phyloP scores from a whole-genome alignment of 2,888 invertebrate species.

The Mycalesis mineus region DNA sequence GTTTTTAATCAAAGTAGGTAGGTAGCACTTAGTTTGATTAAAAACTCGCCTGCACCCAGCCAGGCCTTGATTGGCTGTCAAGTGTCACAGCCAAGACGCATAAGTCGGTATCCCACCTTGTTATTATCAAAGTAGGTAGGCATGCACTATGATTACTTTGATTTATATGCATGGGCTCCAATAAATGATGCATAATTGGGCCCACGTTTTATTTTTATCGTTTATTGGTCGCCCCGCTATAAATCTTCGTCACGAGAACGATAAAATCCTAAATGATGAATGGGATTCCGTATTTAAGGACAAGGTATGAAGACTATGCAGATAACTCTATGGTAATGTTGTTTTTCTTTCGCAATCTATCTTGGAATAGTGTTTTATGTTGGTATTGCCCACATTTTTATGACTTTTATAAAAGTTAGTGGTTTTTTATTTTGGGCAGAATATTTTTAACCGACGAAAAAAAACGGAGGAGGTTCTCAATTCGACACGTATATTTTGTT shows the following conservation, averaged over 20 bases:
- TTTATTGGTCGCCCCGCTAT: slow-evolving; percentile 46
- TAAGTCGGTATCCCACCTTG: slow-evolving; percentile 40
- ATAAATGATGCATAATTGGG: slow-evolving; percentile 67
- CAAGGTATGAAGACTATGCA: slow-evolving; percentile 29
- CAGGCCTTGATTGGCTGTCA: slow-evolving; percentile 24
- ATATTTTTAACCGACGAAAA: no score
- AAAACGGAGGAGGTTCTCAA: no score
- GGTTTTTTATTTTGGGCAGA: no score
- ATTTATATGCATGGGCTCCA: slow-evolving; percentile 69
- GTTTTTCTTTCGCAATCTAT: slow-evolving; percentile 12
- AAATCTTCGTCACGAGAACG: slow-evolving; percentile 56
- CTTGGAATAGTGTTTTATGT: not conserved
- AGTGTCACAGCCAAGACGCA: slow-evolving; percentile 32
- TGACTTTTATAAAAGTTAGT: no score
- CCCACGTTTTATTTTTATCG: slow-evolving; percentile 50
- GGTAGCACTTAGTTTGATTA: not conserved
- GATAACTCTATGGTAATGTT: slow-evolving; percentile 19
- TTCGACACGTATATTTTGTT: no score
- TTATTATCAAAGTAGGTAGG: slow-evolving; percentile 46
- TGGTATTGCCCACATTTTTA: no score
- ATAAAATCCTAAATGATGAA: slow-evolving; percentile 37
- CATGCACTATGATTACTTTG: slow-evolving; percentile 52
- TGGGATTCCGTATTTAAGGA: slow-evolving; percentile 30
- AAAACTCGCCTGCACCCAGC: not conserved
- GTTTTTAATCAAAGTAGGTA: not conserved